Percentiles rank a stretch among this genome's conserved stretches.
Evolutionary conservation across 2,797 vertebrate genomes (phyloP).

Genomic region (Micropoecilia bifurca): DNA sequence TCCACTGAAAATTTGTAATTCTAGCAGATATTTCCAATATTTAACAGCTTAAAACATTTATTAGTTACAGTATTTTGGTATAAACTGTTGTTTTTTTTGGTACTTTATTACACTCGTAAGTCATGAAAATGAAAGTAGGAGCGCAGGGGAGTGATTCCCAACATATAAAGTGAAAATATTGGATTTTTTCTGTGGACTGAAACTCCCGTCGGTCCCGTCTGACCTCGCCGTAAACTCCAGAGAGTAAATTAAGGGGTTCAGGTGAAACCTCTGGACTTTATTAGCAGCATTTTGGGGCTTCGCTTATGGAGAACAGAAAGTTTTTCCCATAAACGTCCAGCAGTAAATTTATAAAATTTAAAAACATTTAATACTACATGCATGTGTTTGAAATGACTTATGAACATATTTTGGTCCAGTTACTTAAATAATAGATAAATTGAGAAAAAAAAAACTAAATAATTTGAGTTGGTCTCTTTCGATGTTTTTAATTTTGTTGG

Average conservation of each 20-base stretch:
- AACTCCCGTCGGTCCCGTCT: neutral
- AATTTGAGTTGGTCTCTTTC: neutral
- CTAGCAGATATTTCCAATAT: neutral
- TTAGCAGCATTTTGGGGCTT: constrained; percentile 1
- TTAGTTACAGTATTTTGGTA: neutral
- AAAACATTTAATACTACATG: neutral
- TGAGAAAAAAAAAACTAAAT: neutral
- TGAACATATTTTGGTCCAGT: neutral
- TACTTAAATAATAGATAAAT: neutral
- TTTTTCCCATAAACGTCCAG: neutral
- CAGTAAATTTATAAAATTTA: neutral
- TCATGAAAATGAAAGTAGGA: neutral
- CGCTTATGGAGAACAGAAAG: neutral
- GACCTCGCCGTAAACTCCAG: constrained; percentile 20
- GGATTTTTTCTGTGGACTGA: neutral
- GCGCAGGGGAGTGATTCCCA: neutral
- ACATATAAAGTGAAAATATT: neutral
- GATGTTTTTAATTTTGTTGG: neutral
- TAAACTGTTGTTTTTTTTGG: neutral
- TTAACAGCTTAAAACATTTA: neutral
- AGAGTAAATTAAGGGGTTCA: neutral
- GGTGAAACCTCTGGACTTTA: constrained; percentile 1
- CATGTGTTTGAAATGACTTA: neutral
- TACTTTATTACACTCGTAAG: neutral
- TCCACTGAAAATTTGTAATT: neutral